A percentile compares a stretch with the other conserved stretches of the same genome.
phyloP scores from a whole-genome alignment of 2,888 invertebrate genomes.

The Cerastis leucographa region DNA sequence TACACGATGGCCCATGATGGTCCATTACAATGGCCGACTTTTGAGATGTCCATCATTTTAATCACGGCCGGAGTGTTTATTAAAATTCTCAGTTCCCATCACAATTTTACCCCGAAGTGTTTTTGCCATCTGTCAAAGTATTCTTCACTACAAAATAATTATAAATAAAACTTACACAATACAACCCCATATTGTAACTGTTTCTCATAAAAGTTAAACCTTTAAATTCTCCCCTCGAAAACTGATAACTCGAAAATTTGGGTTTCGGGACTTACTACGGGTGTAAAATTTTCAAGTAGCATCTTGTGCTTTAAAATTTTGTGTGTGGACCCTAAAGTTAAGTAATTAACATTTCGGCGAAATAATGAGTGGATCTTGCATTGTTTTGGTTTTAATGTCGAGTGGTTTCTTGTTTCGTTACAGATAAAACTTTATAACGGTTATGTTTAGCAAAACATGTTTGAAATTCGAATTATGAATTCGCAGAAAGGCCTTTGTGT shows the following conservation, averaged over 20 bases:
- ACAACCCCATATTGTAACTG: slow-evolving; percentile 31
- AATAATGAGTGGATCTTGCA: slow-evolving; percentile 45
- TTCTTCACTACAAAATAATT: slow-evolving; percentile 22
- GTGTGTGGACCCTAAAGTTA: slow-evolving; percentile 54
- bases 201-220: slow-evolving; percentile 47
- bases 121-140: slow-evolving; percentile 43
- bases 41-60: not conserved
- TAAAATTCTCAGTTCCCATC: slow-evolving; percentile 21
- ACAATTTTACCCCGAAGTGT: slow-evolving; percentile 22
- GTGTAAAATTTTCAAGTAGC: slow-evolving; percentile 35
- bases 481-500: not conserved
- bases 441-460: slow-evolving; percentile 21
- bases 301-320: slow-evolving; percentile 48
- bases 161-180: slow-evolving; percentile 36
- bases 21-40: not conserved
- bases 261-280: slow-evolving; percentile 26
- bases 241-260: slow-evolving; percentile 54
- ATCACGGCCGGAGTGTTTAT: not conserved
- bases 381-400: slow-evolving; percentile 52
- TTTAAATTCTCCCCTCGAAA: slow-evolving; percentile 40
- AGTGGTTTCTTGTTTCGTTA: slow-evolving; percentile 27
- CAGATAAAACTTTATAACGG: slow-evolving; percentile 37
- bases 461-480: not conserved
- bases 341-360: slow-evolving; percentile 58
- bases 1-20: not conserved